Percentiles rank a stretch among this genome's conserved stretches.
phyloP scores from a whole-genome alignment of 30 jellyfish, hydroid and myxozoan species.

The Hydra vulgaris region DNA sequence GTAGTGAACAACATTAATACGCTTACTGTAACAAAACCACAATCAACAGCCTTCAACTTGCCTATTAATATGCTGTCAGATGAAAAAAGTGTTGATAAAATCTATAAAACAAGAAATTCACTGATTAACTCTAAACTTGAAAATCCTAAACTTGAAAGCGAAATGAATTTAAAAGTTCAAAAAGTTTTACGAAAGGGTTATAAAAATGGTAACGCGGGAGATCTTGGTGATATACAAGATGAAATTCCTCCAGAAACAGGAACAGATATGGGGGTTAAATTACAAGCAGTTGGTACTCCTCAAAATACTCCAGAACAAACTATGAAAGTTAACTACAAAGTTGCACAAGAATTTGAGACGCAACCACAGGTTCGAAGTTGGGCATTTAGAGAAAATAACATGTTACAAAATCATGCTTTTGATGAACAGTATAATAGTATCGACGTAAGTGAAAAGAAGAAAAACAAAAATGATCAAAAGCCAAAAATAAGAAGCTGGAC shows the following conservation, averaged over 20 bases:
- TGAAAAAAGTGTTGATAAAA: not conserved
- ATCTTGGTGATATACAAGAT: slow-evolving; percentile 29
- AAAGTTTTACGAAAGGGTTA: not conserved
- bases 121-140: not conserved
- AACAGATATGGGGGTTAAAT: not conserved
- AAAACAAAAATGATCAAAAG: not conserved
- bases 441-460: slow-evolving; percentile 5
- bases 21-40: no score
- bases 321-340: slow-evolving; percentile 16
- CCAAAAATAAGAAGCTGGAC: slow-evolving; percentile 32
- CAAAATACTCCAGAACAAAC: slow-evolving; percentile 13
- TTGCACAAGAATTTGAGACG: slow-evolving; percentile 24
- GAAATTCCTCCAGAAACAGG: slow-evolving; percentile 15
- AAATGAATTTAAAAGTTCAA: no score
- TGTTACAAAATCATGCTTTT: slow-evolving; percentile 17
- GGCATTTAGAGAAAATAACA: slow-evolving; percentile 15
- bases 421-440: slow-evolving; percentile 9
- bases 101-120: not conserved
- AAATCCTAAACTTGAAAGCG: not conserved
- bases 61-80: not conserved
- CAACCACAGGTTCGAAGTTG: slow-evolving; percentile 34
- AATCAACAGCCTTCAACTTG: not conserved
- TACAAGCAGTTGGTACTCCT: not conserved
- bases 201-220: slow-evolving; percentile 13
- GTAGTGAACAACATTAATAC: no score